Conservation (phyloP, 2,888 invertebrate species). For the Auanema freiburgensis region DNA sequence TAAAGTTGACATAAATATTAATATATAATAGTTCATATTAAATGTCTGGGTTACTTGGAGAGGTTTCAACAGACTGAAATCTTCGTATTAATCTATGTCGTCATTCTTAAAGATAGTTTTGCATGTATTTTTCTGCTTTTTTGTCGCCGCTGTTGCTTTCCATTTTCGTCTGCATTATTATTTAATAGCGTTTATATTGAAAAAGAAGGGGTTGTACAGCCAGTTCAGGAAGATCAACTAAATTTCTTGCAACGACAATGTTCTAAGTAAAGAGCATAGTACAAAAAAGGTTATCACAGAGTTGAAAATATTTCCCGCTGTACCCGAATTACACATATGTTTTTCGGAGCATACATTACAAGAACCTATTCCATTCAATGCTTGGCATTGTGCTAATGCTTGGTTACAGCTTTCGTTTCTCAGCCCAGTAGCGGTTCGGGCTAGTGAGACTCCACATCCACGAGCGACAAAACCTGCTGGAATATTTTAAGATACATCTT, state of each 20-base stretch:
- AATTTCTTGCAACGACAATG: background rate
- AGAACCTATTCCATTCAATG: conserved; percentile 37
- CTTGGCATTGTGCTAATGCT: conserved; percentile 44
- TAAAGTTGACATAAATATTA: too few species aligned
- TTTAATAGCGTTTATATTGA: too few species aligned
- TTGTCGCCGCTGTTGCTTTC: too few species aligned
- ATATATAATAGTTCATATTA: too few species aligned
- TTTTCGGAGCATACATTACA: conserved; percentile 43
- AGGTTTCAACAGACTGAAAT: too few species aligned
- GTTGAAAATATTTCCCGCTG: background rate
- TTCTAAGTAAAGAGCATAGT: background rate
- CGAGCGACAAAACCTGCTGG: conserved; percentile 46
- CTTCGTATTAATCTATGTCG: too few species aligned
- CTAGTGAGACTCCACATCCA: conserved; percentile 46
- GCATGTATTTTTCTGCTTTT: too few species aligned
- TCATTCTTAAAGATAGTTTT: too few species aligned
- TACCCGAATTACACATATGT: conserved; percentile 43
- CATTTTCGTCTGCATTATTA: too few species aligned
- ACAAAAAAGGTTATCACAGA: background rate
- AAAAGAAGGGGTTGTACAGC: background rate
- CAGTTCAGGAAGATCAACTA: background rate
- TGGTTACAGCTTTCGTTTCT: conserved; percentile 51
- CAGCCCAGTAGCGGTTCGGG: conserved; percentile 39
- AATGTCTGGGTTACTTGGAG: too few species aligned
- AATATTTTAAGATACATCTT: too few species aligned